phyloP scores from a whole-genome alignment of 2,113 vertebrate genomes.

The Solea senegalensis region DNA sequence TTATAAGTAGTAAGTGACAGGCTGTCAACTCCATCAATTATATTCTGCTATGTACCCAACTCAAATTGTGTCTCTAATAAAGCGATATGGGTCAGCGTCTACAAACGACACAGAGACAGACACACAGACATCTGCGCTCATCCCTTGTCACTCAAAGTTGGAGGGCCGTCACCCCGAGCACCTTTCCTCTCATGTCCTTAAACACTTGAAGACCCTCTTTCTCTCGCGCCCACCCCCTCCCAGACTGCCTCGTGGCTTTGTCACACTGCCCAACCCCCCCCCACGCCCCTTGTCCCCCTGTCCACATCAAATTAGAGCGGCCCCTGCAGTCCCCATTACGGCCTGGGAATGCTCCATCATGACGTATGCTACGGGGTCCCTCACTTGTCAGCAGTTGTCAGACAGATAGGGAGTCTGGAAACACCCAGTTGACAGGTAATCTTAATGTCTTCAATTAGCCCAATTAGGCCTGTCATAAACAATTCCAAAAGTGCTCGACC shows the following conservation, averaged over 20 bases:
- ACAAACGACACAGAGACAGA: slow-evolving; percentile 31
- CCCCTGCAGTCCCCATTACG: slow-evolving; percentile 96
- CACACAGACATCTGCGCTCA: slow-evolving; percentile 58
- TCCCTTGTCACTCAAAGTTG: slow-evolving; percentile 80
- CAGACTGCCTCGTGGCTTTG: slow-evolving; percentile 93
- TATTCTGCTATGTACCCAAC: not conserved
- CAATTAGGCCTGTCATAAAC: slow-evolving; percentile 99
- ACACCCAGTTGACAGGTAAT: slow-evolving; percentile 99
- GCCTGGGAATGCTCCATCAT: slow-evolving; percentile 94
- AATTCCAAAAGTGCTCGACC: slow-evolving; percentile 97
- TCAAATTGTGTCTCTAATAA: slow-evolving; percentile 7
- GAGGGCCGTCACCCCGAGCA: slow-evolving; percentile 82
- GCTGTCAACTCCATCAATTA: not conserved
- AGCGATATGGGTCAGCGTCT: slow-evolving; percentile 76
- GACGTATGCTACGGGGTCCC: slow-evolving; percentile 97
- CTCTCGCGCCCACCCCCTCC: slow-evolving; percentile 77
- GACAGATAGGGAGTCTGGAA: slow-evolving; percentile 94
- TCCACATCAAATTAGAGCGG: slow-evolving; percentile 98
- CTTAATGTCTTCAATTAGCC: slow-evolving; percentile 99
- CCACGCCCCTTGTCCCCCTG: slow-evolving; percentile 84
- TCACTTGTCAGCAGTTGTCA: slow-evolving; percentile 99
- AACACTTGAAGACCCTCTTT: slow-evolving; percentile 91
- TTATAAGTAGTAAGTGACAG: not conserved
- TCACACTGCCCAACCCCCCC: slow-evolving; percentile 80
- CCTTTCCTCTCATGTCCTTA: slow-evolving; percentile 91